Base-by-base conservation (phyloP, 2,888 invertebrate species). In the Tethea ocularis region DNA sequence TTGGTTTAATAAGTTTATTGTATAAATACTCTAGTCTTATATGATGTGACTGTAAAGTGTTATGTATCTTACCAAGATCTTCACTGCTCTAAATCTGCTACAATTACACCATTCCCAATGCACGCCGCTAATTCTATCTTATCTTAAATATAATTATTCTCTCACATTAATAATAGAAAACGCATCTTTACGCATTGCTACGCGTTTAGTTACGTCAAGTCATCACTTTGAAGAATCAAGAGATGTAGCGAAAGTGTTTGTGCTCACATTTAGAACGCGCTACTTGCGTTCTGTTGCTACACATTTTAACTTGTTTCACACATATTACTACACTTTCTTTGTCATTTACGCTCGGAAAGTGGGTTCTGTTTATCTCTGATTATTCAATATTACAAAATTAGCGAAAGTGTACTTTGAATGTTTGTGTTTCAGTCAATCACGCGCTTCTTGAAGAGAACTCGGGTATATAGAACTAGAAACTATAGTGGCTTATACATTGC, bases 221-320 rank as follows among this genome's bases (percentile, higher is more conserved):
- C 63, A 62, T 41, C 15, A 17, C 46, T n/a, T n/a, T n/a, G n/a
- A n/a, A 52, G 41, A 20, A 20, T 20, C 20, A 10, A n/a, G 46
- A 10, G 46, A 17, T 36, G 36, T 51, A 61, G 74, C 64, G 71
- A 71, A 71, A 71, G 74, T 68, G 56, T 61, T 66, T 62, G 63
- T 64, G 46, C 51, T 60, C 58, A 61, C 60, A 57, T 51, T 58
- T 59, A 59, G 54, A 38, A 38, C 53, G 58, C 61, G 62, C 56
- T 20, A 59, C 60, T 61, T 60, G 59, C 61, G 51, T 38, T 33
- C 33, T 60, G 26, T 58, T 46, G 46, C 17, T 46, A 46, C 46
- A 20, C 46, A 46, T 46, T 46, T 46, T 20, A 46, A 46, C 46
- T 46, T 46, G 46, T 46, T 46, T 46, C 46, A 46, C 46, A 46